Percentiles rank a stretch among this genome's conserved stretches.
Evolutionary conservation across 2,113 vertebrate genomes (phyloP).

Genomic region (Spea bombifrons): DNA sequence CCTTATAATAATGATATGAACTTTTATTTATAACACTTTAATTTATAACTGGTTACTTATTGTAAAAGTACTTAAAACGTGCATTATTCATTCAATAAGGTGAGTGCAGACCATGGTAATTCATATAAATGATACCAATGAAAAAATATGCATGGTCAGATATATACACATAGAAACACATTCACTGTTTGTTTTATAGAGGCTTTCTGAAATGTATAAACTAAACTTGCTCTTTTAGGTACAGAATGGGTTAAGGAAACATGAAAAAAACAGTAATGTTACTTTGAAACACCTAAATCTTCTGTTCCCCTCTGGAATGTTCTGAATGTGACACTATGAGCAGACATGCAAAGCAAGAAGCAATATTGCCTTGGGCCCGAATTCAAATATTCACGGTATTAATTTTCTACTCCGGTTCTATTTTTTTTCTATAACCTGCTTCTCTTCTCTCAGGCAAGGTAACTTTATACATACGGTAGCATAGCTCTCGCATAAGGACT

Average conservation of each 20-base stretch:
- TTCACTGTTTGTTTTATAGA: no score
- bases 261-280: slow-evolving; percentile 25
- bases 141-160: no score
- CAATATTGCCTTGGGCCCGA: slow-evolving; percentile 38
- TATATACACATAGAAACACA: no score
- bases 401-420: slow-evolving; percentile 26
- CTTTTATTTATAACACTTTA: no score
- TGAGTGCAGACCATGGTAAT: no score
- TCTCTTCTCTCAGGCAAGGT: slow-evolving; percentile 15
- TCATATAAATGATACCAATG: no score
- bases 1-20: no score
- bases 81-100: no score
- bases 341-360: slow-evolving; percentile 45
- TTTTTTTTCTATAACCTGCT: slow-evolving; percentile 7
- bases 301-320: slow-evolving; percentile 42
- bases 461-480: background rate
- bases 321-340: slow-evolving; percentile 44
- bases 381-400: slow-evolving; percentile 44
- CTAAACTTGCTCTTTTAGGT: background rate
- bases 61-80: no score
- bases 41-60: no score
- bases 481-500: no score
- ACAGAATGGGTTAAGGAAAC: slow-evolving; percentile 12
- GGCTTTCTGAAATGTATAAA: no score
- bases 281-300: slow-evolving; percentile 39